Conservation (phyloP, 2,888 invertebrate species). For the Caenorhabditis sinica region DNA sequence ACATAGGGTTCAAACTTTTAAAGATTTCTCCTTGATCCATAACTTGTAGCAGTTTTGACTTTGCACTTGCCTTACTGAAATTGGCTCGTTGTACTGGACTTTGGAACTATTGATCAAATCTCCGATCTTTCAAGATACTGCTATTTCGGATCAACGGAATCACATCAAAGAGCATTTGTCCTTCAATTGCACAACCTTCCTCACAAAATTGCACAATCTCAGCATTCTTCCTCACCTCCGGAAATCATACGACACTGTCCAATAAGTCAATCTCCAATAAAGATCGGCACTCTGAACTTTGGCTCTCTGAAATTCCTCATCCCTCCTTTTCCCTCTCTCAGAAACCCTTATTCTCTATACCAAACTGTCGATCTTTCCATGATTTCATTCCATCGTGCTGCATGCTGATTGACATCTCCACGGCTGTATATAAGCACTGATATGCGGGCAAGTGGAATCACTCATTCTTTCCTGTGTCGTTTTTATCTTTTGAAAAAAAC, state of each 20-base stretch:
- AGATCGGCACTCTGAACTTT: neutral
- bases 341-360: neutral
- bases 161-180: neutral
- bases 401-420: conserved; percentile 51
- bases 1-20: too few relatives aligned
- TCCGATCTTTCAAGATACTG: neutral
- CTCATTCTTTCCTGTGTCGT: neutral
- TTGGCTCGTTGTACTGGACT: neutral
- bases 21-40: too few relatives aligned
- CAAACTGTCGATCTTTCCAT: conserved; percentile 53
- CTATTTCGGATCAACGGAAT: neutral
- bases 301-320: conserved; percentile 8
- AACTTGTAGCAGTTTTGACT: too few relatives aligned
- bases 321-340: neutral
- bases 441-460: neutral
- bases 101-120: neutral
- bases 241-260: neutral
- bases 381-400: conserved; percentile 43
- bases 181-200: neutral
- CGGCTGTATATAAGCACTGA: conserved; percentile 28
- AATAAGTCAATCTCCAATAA: neutral
- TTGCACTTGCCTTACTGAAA: too few relatives aligned
- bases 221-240: neutral
- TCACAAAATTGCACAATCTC: neutral
- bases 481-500: neutral